Base-by-base conservation (phyloP, 2,113 vertebrate species). In the Riparia riparia region DNA sequence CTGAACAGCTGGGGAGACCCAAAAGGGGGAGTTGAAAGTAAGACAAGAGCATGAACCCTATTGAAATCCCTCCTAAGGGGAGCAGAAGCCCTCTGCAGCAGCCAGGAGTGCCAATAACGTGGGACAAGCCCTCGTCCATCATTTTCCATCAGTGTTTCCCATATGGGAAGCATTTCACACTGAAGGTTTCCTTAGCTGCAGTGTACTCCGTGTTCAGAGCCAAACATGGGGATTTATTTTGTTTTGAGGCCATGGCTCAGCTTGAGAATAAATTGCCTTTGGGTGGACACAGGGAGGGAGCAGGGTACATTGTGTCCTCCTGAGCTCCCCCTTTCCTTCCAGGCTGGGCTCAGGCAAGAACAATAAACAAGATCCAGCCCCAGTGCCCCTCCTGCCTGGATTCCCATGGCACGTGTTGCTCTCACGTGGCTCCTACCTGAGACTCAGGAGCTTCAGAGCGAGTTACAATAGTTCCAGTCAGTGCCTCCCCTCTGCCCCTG, bases 371-470 rank as follows among this genome's bases (percentile, higher is more conserved):
- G 25, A 81, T 42, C 74, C 61, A 89, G 37, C n/a, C 41, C 41
- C 2, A 2, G 56, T 72, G 45, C 34, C 44, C 18, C 68, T 74
- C 90, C 88, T 86, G 39, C 68, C n/a, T 54, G 24, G 51, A 53
- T 81, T 78, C 83, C 72, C 64, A 6, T 2, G 42, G 77, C 84
- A 79, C 6, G 3, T 76, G 90, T 49, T 42, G 49, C 34, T 86
- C 39, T 71, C 90, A 93, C 14, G 5, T 1, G 14, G 64, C 29
- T 81, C 53, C 65, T 64, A 86, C 90, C 95, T 92, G 88, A 86
- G 84, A 42, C 18, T 0, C 0, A 61, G 56, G n/a, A 86, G 19
- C 12, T 86, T 34, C 0, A 0, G 49, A 54, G 42, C 0, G 4
- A 83, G 37, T 73, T 78, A 82, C 56, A 83, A 29, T 49, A 65